A percentile compares a stretch with the other conserved stretches of the same genome.
These are phyloP conservation scores for Lasiommata megera DNA, from an alignment of 2,888 invertebrate species.

Conservation along the genomic window DNA sequence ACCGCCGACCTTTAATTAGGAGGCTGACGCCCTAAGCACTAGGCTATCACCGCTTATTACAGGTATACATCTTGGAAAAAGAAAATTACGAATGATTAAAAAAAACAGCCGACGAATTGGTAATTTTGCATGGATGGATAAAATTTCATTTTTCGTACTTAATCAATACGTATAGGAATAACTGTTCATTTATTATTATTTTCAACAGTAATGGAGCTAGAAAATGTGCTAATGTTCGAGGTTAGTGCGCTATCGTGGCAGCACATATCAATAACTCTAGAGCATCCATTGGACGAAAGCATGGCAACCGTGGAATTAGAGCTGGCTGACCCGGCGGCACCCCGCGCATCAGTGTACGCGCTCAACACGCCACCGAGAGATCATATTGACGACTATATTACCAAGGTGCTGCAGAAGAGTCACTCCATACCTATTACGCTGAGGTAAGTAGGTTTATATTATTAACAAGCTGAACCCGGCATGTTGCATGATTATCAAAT, in stretches of 20 bases:
- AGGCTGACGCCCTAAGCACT: too few relatives aligned
- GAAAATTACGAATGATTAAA: too few relatives aligned
- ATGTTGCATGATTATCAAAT: too few relatives aligned
- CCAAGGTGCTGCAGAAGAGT: conserved; percentile 88
- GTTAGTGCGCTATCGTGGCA: conserved; percentile 94
- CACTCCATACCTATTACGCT: conserved; percentile 96
- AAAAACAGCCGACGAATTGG: too few relatives aligned
- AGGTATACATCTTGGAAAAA: too few relatives aligned
- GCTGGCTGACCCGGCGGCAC: conserved; percentile 88
- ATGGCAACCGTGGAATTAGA: conserved; percentile 96
- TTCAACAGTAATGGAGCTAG: conserved; percentile 79
- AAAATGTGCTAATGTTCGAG: conserved; percentile 93
- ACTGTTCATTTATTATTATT: conserved; percentile 40
- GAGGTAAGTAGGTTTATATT: conserved; percentile 71
- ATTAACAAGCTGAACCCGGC: too few relatives aligned
- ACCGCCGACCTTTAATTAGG: too few relatives aligned
- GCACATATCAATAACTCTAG: conserved; percentile 93
- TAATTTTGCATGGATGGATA: too few relatives aligned
- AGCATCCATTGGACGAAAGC: conserved; percentile 95
- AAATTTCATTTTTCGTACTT: too few relatives aligned
- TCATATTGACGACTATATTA: conserved; percentile 71
- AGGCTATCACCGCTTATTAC: too few relatives aligned
- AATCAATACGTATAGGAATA: too few relatives aligned
- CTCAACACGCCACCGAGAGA: conserved; percentile 68
- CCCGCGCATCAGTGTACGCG: conserved; percentile 89